Conservation (phyloP, 2,888 invertebrate genomes). For the Lithodes maja region DNA sequence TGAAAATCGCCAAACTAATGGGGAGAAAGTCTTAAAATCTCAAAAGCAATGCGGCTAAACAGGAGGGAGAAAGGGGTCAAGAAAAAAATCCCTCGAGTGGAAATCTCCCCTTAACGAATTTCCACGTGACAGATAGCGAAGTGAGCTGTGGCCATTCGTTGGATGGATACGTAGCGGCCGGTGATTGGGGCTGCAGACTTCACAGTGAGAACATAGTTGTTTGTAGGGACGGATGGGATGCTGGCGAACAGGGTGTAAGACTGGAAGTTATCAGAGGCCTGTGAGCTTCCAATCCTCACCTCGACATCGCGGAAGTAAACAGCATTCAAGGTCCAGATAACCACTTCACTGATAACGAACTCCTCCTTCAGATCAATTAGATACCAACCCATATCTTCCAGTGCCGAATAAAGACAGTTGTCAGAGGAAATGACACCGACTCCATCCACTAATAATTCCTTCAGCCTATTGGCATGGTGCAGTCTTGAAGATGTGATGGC, state of each 20-base stretch:
- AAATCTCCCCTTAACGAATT: neutral
- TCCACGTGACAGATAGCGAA: slow-evolving; percentile 15
- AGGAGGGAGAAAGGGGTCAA: no score
- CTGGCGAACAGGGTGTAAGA: slow-evolving; percentile 15
- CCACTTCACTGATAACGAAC: neutral
- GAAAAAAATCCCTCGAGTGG: no score
- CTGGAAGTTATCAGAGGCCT: neutral
- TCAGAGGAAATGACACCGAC: neutral
- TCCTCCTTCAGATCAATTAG: slow-evolving; percentile 2
- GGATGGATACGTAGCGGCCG: slow-evolving; percentile 15
- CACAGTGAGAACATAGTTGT: neutral
- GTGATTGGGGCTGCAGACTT: neutral
- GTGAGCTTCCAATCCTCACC: slow-evolving; percentile 6
- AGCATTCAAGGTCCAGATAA: neutral
- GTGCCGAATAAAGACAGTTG: neutral
- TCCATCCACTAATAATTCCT: slow-evolving; percentile 11
- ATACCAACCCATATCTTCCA: neutral
- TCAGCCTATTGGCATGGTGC: neutral
- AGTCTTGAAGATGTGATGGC: neutral
- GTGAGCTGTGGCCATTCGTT: neutral
- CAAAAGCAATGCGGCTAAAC: no score
- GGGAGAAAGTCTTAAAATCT: no score
- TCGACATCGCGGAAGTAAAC: slow-evolving; percentile 21
- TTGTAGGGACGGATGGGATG: neutral
- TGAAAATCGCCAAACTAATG: no score